Conservation (phyloP, 2,888 invertebrate species). For the Drosophila pseudotakahashii region DNA sequence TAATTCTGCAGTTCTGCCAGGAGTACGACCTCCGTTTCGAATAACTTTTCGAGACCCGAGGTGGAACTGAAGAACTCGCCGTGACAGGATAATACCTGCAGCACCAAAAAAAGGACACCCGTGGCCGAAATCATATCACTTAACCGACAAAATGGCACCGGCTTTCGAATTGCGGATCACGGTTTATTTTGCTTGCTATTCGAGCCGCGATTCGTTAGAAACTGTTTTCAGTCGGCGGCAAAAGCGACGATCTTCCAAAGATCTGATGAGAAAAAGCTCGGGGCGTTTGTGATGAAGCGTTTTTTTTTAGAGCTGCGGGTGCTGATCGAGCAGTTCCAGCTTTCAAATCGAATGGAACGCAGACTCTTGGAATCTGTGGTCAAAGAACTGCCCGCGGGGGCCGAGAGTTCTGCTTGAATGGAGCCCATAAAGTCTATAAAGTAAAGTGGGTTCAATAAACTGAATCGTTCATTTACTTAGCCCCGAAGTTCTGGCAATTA, state of each 20-base stretch:
- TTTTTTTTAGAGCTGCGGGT: constrained; percentile 29
- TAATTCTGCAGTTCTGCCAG: constrained; percentile 77
- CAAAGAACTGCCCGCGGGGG: constrained; percentile 53
- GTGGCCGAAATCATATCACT: constrained; percentile 23
- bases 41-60: constrained; percentile 75
- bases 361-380: constrained; percentile 17
- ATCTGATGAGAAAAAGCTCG: constrained; percentile 52
- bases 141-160: constrained; percentile 1
- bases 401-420: constrained; percentile 39
- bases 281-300: constrained; percentile 17
- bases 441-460: constrained; percentile 53
- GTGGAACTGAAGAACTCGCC: constrained; percentile 79
- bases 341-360: not conserved
- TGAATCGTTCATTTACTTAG: constrained; percentile 14
- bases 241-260: constrained; percentile 25
- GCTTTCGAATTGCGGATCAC: constrained; percentile 19
- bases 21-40: constrained; percentile 74
- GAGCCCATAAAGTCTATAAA: not conserved
- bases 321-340: constrained; percentile 24
- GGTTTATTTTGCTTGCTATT: constrained; percentile 35
- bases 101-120: constrained; percentile 15
- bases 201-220: constrained; percentile 56
- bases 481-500: constrained; percentile 14
- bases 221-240: constrained; percentile 51
- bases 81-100: constrained; percentile 35